Evolutionary conservation across 2,888 invertebrate species (phyloP).

Genomic region (Xestia ashworthii): DNA sequence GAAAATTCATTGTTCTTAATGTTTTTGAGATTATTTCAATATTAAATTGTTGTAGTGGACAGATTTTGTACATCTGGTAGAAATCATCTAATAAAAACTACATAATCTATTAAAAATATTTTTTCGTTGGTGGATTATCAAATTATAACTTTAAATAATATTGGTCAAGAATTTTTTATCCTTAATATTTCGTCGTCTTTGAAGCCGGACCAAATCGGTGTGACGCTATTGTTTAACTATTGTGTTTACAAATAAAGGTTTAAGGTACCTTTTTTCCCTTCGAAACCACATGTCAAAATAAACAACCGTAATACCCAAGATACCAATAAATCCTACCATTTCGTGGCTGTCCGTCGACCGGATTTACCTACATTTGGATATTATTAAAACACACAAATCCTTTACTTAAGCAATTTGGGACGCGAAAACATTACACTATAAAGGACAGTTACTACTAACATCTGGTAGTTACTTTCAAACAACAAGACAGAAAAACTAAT

Average conservation of each 20-base stretch:
- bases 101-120: not conserved
- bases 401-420: not conserved
- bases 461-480: conserved; percentile 10
- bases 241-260: too few relatives aligned
- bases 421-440: not conserved
- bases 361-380: conserved; percentile 23
- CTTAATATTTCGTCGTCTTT: too few relatives aligned
- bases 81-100: not conserved
- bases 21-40: not conserved
- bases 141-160: not conserved
- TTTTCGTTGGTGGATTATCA: not conserved
- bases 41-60: not conserved
- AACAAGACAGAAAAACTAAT: conserved; percentile 44
- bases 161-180: not conserved
- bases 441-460: not conserved
- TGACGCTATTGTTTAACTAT: too few relatives aligned
- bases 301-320: conserved; percentile 17
- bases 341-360: not conserved
- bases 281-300: conserved; percentile 1
- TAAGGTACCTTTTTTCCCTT: not conserved
- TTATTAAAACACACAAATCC: conserved; percentile 11
- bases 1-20: conserved; percentile 17
- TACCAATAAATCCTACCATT: conserved; percentile 18
- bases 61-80: not conserved
- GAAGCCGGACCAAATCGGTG: too few relatives aligned